phyloP scores from a whole-genome alignment of 2,888 invertebrate genomes.

The Dolichopus griseipennis region DNA sequence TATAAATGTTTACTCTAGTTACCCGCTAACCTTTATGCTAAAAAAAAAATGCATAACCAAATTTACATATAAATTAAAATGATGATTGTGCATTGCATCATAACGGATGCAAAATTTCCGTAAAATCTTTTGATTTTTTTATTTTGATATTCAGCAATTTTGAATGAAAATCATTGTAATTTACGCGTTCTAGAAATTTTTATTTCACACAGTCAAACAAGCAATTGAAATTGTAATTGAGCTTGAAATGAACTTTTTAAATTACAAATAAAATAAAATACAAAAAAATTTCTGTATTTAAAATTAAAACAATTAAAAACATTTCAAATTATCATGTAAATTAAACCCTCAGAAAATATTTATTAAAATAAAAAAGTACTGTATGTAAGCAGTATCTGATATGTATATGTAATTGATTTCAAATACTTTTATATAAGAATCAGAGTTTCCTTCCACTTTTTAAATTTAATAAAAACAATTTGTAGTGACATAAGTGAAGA shows the following conservation, averaged over 20 bases:
- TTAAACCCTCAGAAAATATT: not conserved
- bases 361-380: not conserved
- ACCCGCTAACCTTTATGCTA: not conserved
- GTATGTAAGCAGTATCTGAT: no score
- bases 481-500: no score
- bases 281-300: not conserved
- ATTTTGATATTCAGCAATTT: not conserved
- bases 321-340: not conserved
- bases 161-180: not conserved
- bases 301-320: not conserved
- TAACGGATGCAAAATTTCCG: conserved; percentile 1
- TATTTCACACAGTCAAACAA: not conserved
- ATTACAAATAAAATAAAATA: not conserved
- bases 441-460: not conserved
- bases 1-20: not conserved
- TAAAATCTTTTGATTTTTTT: not conserved
- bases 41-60: not conserved
- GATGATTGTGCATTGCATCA: not conserved
- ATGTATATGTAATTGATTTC: not conserved
- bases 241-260: not conserved
- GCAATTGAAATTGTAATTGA: not conserved
- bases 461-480: not conserved
- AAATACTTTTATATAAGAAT: not conserved
- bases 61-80: not conserved
- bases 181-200: not conserved